phyloP scores from a whole-genome alignment of 2,888 invertebrate species.

The Saturnia japonica region DNA sequence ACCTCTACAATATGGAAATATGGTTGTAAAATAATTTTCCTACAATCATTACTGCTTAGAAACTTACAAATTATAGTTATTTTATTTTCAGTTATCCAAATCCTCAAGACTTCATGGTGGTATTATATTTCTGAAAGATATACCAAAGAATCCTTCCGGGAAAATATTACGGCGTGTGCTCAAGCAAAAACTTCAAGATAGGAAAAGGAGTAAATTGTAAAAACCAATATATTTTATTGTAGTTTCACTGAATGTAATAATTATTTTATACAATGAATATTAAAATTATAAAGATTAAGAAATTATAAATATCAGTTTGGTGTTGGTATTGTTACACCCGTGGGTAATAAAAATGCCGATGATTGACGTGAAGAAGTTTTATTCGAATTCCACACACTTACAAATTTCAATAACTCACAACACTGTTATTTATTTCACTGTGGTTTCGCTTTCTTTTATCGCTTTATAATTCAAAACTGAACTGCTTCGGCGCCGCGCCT shows the following conservation, averaged over 20 bases:
- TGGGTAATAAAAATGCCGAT: too few relatives aligned
- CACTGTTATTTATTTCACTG: too few relatives aligned
- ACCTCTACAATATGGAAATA: too few relatives aligned
- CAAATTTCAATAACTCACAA: too few relatives aligned
- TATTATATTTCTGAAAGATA: slow-evolving; percentile 83
- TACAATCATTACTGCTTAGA: neutral
- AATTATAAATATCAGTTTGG: slow-evolving; percentile 18
- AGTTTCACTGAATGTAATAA: neutral
- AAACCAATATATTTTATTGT: neutral
- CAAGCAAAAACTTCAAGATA: slow-evolving; percentile 33
- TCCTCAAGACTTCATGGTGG: slow-evolving; percentile 86
- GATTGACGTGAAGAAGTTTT: too few relatives aligned
- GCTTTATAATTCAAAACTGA: too few relatives aligned
- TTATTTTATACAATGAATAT: neutral
- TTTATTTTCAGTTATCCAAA: slow-evolving; percentile 66
- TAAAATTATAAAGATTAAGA: too few relatives aligned
- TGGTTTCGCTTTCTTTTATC: too few relatives aligned
- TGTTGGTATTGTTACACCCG: too few relatives aligned
- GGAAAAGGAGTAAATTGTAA: slow-evolving; percentile 24
- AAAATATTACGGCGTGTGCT: slow-evolving; percentile 85
- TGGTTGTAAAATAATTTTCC: too few relatives aligned
- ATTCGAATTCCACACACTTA: too few relatives aligned
- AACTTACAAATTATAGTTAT: neutral
- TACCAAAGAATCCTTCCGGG: slow-evolving; percentile 87
- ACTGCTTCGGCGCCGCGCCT: too few relatives aligned